Conservation (phyloP, 2,797 vertebrate genomes). For the Notamacropus eugenii region DNA sequence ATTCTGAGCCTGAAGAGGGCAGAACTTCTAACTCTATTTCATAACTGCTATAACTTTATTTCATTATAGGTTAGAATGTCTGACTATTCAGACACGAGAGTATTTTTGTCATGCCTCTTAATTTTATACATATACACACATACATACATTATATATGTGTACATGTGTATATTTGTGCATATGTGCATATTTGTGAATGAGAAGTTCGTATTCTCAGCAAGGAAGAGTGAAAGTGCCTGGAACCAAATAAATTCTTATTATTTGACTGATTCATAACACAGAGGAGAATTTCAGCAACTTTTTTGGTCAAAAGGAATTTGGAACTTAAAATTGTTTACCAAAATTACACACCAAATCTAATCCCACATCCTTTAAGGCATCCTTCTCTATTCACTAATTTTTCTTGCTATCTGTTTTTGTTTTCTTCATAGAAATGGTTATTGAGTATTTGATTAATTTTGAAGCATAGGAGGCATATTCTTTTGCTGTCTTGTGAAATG, state of each 20-base stretch:
- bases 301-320: not conserved
- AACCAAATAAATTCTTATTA: not conserved
- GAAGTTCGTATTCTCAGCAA: not conserved
- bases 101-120: not conserved
- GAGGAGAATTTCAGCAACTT: not conserved
- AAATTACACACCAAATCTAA: not conserved
- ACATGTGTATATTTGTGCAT: not conserved
- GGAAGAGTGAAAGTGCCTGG: not conserved
- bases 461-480: not conserved
- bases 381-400: not conserved
- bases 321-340: not conserved
- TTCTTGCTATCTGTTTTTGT: not conserved
- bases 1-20: not conserved
- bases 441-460: not conserved
- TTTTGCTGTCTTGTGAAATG: not conserved
- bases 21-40: not conserved
- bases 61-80: not conserved
- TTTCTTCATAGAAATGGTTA: not conserved
- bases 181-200: not conserved
- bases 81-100: not conserved
- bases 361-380: not conserved
- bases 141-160: not conserved
- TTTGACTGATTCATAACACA: not conserved
- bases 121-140: no score
- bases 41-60: not conserved